Evolutionary conservation across 1,140 invertebrate genomes (phyloP).

Genomic region (Bombus breviceps): DNA sequence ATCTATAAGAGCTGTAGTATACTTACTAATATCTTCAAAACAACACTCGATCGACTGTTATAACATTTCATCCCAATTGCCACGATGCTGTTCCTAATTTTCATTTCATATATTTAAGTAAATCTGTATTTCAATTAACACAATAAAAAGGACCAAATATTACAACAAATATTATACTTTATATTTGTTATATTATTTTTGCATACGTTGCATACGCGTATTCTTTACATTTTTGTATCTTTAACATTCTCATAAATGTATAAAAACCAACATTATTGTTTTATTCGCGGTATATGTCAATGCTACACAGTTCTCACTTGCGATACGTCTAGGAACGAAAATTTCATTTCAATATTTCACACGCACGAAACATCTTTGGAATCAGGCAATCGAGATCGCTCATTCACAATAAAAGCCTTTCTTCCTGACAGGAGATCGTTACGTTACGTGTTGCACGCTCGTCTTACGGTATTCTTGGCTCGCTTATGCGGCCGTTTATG

Average conservation of each 20-base stretch:
- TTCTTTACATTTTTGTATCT: too few relatives aligned
- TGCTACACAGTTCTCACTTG: neutral
- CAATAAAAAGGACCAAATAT: neutral
- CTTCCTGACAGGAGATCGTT: neutral
- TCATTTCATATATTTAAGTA: too few relatives aligned
- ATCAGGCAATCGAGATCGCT: neutral
- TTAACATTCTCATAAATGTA: neutral
- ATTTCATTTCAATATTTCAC: neutral
- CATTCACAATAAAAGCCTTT: neutral
- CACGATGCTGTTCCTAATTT: too few relatives aligned
- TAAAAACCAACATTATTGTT: too few relatives aligned
- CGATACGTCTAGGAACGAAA: neutral
- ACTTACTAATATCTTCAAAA: too few relatives aligned
- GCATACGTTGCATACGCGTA: too few relatives aligned
- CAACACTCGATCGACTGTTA: too few relatives aligned
- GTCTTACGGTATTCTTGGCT: slow-evolving; percentile 13
- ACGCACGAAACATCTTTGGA: neutral
- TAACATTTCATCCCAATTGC: too few relatives aligned
- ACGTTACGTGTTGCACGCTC: slow-evolving; percentile 20
- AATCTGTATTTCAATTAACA: too few relatives aligned
- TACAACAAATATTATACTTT: too few relatives aligned
- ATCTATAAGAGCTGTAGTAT: too few relatives aligned
- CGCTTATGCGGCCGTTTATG: neutral
- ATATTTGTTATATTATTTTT: neutral
- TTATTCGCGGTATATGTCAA: too few relatives aligned